Evolutionary conservation across 2,888 invertebrate genomes (phyloP).

Genomic region (Volucella inflata): DNA sequence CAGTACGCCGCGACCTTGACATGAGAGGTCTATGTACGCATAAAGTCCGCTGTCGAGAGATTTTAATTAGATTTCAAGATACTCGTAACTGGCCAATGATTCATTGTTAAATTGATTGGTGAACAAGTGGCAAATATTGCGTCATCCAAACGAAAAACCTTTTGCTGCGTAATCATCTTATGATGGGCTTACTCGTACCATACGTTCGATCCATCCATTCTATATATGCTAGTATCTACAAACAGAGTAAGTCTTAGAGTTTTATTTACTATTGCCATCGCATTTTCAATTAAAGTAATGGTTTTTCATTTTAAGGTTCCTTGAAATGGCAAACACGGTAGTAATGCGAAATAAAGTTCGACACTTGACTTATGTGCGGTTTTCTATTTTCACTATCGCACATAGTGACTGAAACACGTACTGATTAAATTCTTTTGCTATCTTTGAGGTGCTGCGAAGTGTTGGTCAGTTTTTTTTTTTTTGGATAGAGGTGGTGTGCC

Average conservation of each 20-base stretch:
- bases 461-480: conserved; percentile 33
- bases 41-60: conserved; percentile 4
- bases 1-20: conserved; percentile 26
- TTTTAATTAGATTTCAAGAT: conserved; percentile 25
- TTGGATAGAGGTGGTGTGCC: conserved; percentile 49
- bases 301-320: background rate
- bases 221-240: no score
- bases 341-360: background rate
- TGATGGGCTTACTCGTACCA: background rate
- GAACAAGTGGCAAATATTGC: background rate
- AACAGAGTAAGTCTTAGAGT: no score
- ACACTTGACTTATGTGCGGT: conserved; percentile 27
- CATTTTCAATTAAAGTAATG: background rate
- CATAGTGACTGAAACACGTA: background rate
- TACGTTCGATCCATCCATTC: no score
- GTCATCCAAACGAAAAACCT: background rate
- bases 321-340: background rate
- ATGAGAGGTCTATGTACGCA: conserved; percentile 33
- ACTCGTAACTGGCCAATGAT: background rate
- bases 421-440: conserved; percentile 45
- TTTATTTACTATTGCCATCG: background rate
- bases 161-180: background rate
- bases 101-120: conserved; percentile 4
- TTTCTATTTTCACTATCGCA: conserved; percentile 32
- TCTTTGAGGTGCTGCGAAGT: conserved; percentile 19